Percentiles rank a stretch among this genome's conserved stretches.
Conservation (phyloP, 2,888 invertebrate species). For the Drosophila prolongata region DNA sequence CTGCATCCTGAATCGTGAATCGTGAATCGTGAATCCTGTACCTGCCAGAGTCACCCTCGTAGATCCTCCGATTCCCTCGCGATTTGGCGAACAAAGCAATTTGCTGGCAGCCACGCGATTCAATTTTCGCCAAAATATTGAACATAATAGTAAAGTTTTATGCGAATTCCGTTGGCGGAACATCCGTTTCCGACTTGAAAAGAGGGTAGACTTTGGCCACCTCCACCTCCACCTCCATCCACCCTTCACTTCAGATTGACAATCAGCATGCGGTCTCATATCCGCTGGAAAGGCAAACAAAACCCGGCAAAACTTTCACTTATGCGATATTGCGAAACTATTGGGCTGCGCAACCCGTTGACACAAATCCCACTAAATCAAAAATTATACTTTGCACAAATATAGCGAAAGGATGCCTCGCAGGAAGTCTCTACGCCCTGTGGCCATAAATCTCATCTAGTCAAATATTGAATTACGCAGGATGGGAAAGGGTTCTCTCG, state of each 20-base stretch:
- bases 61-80: slow-evolving; percentile 67
- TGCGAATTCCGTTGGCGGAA: slow-evolving; percentile 60
- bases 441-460: slow-evolving; percentile 81
- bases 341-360: slow-evolving; percentile 61
- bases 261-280: slow-evolving; percentile 82
- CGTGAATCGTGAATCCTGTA: slow-evolving; percentile 50
- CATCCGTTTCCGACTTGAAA: slow-evolving; percentile 59
- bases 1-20: slow-evolving; percentile 45
- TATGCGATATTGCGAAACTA: slow-evolving; percentile 75
- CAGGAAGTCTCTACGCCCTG: slow-evolving; percentile 69
- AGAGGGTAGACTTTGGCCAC: slow-evolving; percentile 1
- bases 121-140: slow-evolving; percentile 55
- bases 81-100: slow-evolving; percentile 74
- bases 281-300: slow-evolving; percentile 69
- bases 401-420: slow-evolving; percentile 52
- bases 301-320: slow-evolving; percentile 46
- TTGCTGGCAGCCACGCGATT: slow-evolving; percentile 60
- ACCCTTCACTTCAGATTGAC: slow-evolving; percentile 53
- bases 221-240: slow-evolving; percentile 10
- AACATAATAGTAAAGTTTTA: slow-evolving; percentile 80
- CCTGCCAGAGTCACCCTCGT: slow-evolving; percentile 42
- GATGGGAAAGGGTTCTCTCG: slow-evolving; percentile 60
- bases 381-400: slow-evolving; percentile 82
- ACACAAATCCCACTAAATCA: slow-evolving; percentile 81
- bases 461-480: slow-evolving; percentile 82